Conservation (phyloP, 37 sponge, comb jelly and placozoan species). For the Diacarnus erythraeanus region DNA sequence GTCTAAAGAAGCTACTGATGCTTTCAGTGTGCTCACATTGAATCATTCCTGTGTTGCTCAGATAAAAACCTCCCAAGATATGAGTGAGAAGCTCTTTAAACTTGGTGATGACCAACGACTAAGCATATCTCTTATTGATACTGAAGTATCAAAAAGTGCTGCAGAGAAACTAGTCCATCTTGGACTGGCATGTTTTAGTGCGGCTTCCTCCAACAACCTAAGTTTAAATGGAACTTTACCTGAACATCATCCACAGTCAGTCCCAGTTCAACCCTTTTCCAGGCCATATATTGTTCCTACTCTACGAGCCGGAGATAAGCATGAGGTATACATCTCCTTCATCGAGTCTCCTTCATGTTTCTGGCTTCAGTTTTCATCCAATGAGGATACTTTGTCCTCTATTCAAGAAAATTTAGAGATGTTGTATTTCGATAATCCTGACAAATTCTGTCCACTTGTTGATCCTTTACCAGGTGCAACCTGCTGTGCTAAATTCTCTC, state of each 20-base stretch:
- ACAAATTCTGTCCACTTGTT: background rate
- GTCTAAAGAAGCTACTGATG: slow-evolving; percentile 12
- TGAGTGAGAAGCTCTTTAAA: background rate
- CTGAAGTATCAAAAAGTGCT: background rate
- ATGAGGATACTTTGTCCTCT: slow-evolving; percentile 14
- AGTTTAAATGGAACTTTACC: background rate
- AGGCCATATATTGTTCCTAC: background rate
- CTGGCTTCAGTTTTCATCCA: slow-evolving; percentile 56
- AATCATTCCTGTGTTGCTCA: slow-evolving; percentile 21
- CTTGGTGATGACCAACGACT: slow-evolving; percentile 13
- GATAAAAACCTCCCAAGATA: background rate
- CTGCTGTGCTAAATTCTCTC: slow-evolving; percentile 49
- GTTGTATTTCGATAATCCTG: background rate
- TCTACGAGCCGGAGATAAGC: background rate
- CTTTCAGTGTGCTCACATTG: slow-evolving; percentile 13
- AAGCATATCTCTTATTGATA: slow-evolving; percentile 6
- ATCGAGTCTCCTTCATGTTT: slow-evolving; percentile 41
- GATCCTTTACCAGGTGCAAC: slow-evolving; percentile 21
- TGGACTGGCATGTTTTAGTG: background rate
- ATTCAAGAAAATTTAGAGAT: slow-evolving; percentile 12
- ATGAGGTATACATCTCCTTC: slow-evolving; percentile 38
- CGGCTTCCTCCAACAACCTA: background rate
- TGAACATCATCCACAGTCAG: too few species aligned
- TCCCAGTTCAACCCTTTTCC: background rate
- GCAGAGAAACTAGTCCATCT: background rate